Evolutionary conservation across 2,888 invertebrate genomes (phyloP).

Genomic region (Epinotia brunnichana): DNA sequence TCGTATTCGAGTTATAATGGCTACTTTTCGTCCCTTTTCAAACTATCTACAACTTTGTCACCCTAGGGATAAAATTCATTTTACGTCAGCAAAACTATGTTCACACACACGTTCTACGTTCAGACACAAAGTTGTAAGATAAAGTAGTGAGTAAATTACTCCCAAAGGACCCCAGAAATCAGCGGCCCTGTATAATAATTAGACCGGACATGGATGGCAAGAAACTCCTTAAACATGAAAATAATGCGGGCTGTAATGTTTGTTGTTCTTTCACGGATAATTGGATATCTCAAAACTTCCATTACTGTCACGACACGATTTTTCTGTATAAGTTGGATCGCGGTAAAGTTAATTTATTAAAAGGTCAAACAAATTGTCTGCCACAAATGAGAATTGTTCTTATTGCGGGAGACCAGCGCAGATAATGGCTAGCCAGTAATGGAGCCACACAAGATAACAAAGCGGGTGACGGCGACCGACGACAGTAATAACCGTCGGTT

Average conservation of each 20-base stretch:
- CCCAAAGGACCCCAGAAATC: background rate
- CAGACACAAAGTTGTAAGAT: constrained; percentile 13
- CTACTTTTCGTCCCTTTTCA: background rate
- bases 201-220: constrained; percentile 3
- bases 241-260: constrained; percentile 14
- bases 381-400: constrained; percentile 14
- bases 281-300: constrained; percentile 4
- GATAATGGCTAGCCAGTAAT: constrained; percentile 21
- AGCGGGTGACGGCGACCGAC: background rate
- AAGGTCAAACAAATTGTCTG: background rate
- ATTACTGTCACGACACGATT: constrained; percentile 13
- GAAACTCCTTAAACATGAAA: constrained; percentile 19
- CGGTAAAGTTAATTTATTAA: background rate
- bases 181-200: constrained; percentile 10
- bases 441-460: constrained; percentile 2
- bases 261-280: constrained; percentile 28
- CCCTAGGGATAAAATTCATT: constrained; percentile 10
- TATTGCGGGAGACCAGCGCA: constrained; percentile 5
- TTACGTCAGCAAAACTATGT: constrained; percentile 15
- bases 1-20: background rate
- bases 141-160: constrained; percentile 8
- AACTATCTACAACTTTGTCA: background rate
- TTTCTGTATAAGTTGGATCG: constrained; percentile 2
- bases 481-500: constrained; percentile 6
- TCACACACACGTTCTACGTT: too few relatives aligned